These are phyloP conservation scores for Eustalomyia histrio DNA, from an alignment of 2,888 invertebrate species.

Conservation along the genomic window DNA sequence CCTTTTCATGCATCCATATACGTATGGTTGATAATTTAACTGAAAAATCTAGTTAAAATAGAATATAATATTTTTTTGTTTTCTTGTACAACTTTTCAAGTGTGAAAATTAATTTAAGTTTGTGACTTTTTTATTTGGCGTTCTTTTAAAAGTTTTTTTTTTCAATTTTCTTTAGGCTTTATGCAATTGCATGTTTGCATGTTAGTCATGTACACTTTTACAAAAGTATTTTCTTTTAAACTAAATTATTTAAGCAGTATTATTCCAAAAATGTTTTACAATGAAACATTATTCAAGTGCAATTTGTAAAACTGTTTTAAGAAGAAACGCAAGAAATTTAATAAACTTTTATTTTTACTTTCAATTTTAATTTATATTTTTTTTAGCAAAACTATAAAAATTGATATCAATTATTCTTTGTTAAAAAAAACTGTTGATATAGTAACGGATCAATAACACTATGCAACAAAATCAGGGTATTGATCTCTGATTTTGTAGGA, in stretches of 20 bases:
- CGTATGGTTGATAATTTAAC: constrained; percentile 93
- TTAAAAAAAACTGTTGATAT: no score
- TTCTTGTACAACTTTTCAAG: constrained; percentile 32
- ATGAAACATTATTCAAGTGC: background rate
- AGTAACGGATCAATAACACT: no score
- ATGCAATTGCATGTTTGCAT: constrained; percentile 72
- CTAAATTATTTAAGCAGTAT: constrained; percentile 37
- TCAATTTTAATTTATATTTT: background rate
- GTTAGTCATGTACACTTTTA: constrained; percentile 67
- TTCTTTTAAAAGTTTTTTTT: constrained; percentile 20
- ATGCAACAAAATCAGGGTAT: no score
- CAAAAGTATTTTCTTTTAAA: constrained; percentile 38
- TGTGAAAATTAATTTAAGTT: constrained; percentile 61
- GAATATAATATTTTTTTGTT: constrained; percentile 1
- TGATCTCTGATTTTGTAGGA: no score
- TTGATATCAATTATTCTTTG: no score
- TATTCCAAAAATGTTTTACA: constrained; percentile 11
- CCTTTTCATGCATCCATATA: constrained; percentile 97
- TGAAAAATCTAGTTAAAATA: constrained; percentile 82
- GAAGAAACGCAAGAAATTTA: background rate
- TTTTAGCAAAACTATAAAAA: no score
- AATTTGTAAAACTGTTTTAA: background rate
- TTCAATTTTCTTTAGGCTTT: constrained; percentile 55
- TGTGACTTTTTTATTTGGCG: constrained; percentile 14
- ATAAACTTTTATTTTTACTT: background rate